These are phyloP conservation scores for Myrmecobius fasciatus DNA, from an alignment of 2,113 vertebrate species.

Conservation along the genomic window DNA sequence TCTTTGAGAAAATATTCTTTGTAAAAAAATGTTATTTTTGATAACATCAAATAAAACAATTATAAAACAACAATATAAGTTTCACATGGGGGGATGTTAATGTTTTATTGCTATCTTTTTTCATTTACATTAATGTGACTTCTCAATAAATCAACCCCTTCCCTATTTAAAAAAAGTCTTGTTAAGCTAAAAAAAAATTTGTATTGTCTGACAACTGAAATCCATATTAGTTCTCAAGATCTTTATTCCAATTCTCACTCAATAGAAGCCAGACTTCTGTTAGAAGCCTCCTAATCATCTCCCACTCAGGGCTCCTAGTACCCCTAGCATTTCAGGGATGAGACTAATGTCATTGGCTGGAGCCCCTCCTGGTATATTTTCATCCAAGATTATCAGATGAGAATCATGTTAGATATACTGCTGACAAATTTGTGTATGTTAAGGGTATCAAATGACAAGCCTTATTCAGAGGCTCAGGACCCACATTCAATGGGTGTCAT, in stretches of 20 bases:
- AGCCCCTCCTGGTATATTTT: background rate
- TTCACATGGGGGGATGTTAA: background rate
- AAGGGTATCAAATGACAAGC: background rate
- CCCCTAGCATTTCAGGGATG: background rate
- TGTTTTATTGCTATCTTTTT: background rate
- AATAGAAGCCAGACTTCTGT: background rate
- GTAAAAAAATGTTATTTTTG: background rate
- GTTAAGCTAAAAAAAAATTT: background rate
- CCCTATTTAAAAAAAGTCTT: background rate
- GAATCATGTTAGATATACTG: background rate
- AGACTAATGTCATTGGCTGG: background rate
- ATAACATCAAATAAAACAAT: no score
- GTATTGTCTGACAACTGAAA: background rate
- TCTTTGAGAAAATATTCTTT: background rate
- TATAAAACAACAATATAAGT: no score
- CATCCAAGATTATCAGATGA: background rate
- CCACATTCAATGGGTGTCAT: background rate
- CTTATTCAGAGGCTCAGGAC: background rate
- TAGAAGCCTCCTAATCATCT: background rate
- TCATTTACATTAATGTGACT: background rate
- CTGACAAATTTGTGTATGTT: background rate
- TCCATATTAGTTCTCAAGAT: background rate
- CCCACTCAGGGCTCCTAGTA: background rate
- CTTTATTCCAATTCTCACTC: background rate
- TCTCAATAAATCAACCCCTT: background rate